Conservation (phyloP, 35 echinoderm and acorn worm species). For the Patiria miniata region DNA sequence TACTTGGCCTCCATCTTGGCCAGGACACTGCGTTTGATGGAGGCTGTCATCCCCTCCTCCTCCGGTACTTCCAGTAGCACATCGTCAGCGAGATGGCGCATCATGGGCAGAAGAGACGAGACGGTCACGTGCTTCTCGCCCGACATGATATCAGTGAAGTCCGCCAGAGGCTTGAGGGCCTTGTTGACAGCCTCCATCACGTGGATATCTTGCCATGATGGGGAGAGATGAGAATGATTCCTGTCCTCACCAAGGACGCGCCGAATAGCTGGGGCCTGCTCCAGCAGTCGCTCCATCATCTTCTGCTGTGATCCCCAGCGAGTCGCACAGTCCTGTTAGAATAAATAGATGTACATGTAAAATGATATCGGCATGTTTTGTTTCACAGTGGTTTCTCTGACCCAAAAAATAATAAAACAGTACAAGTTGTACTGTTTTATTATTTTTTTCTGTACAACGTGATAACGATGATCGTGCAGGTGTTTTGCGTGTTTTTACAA, state of each 20-base stretch:
- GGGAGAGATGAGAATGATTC: not conserved
- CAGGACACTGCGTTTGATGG: not conserved
- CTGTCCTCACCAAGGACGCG: slow-evolving; percentile 27
- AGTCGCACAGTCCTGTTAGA: not conserved
- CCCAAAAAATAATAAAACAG: not conserved
- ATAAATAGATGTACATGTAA: not conserved
- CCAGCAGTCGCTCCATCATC: slow-evolving; percentile 25
- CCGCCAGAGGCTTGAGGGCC: slow-evolving; percentile 18
- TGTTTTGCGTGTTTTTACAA: too few species aligned
- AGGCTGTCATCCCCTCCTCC: not conserved
- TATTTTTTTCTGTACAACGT: too few species aligned
- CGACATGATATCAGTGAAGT: slow-evolving; percentile 51
- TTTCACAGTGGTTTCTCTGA: not conserved
- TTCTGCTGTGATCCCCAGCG: not conserved
- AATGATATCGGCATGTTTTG: not conserved
- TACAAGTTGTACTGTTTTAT: not conserved
- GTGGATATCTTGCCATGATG: slow-evolving; percentile 35
- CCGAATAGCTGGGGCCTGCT: slow-evolving; percentile 17
- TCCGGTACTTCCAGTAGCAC: not conserved
- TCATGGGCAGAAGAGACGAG: not conserved
- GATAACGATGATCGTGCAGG: too few species aligned
- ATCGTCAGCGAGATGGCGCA: not conserved
- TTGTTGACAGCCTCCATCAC: slow-evolving; percentile 32
- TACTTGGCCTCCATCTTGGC: not conserved
- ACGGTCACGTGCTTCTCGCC: slow-evolving; percentile 44